phyloP scores from a whole-genome alignment of 2,888 invertebrate genomes.

The Alviniconcha strummeri region DNA sequence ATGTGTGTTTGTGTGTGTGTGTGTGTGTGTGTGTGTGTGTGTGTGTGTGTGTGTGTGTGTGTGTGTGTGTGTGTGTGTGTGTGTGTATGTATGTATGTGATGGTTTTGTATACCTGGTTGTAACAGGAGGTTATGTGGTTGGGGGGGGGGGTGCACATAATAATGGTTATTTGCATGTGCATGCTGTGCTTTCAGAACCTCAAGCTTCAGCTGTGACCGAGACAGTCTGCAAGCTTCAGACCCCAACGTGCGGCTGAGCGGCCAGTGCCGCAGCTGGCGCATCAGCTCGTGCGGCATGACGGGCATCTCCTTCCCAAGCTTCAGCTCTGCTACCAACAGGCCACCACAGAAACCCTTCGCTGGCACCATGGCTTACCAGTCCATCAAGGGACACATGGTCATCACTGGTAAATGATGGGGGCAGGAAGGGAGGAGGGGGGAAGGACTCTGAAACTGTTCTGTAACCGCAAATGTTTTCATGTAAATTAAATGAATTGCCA shows the following conservation, averaged over 20 bases:
- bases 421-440: neutral
- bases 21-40: neutral
- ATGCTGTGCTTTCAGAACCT: constrained; percentile 37
- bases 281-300: constrained; percentile 33
- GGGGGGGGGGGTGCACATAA: no score
- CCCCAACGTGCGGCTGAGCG: constrained; percentile 47
- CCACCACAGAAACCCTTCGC: constrained; percentile 61
- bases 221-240: constrained; percentile 45
- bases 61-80: neutral
- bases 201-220: constrained; percentile 56
- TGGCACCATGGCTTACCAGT: constrained; percentile 58
- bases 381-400: constrained; percentile 50
- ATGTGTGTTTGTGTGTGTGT: no score
- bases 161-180: neutral
- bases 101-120: neutral
- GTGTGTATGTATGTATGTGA: neutral
- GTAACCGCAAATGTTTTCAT: no score
- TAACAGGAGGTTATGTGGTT: no score
- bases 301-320: constrained; percentile 56
- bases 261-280: constrained; percentile 37
- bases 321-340: constrained; percentile 50
- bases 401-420: constrained; percentile 44
- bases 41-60: neutral
- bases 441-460: no score
- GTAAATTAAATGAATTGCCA: no score